Evolutionary conservation across 2,113 vertebrate genomes (phyloP), one percentile per base, ranked within the genome.

Genomic region (Rhinoptilus africanus): DNA sequence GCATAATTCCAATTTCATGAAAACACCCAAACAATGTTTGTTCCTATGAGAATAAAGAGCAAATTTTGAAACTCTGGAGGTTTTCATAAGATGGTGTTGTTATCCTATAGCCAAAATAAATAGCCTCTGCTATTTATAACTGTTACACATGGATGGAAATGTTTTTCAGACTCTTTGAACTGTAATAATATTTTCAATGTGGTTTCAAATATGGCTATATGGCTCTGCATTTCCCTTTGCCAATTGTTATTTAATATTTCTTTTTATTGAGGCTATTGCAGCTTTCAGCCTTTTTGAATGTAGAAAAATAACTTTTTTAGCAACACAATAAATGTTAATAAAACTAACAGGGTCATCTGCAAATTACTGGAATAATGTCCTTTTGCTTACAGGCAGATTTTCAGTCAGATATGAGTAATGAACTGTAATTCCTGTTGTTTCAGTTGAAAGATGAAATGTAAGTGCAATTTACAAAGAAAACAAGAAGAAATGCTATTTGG

Each of bases 341-440:
- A 78, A 93, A 67, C 68, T 93, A 76, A 67, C 43, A 57, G 53
- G 85, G 92, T 95, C 86, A 95, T 92, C 83, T 93, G 73, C 92
- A 95, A 93, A 93, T 93, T 86, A 86, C 91, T 94, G 73, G 69
- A 91, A 92, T 93, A 95, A 93, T 81, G n/a, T 47, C 64, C 48
- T 85, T 86, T 91, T 94, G 88, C 94, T 96, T 95, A 72, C 73
- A 96, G 95, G 93, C 95, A 94, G 86, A 94, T 96, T 92, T 86
- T 92, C 72, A 74, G 35, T 81, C 76, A 91, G 76, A 96, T 95
- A 84, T 7, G 76, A 87, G 69, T 92, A 93, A 94, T 92, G 94
- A 96, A 75, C 79, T 94, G 56, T 81, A 93, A 95, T 96, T 96
- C 89, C 66, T 94, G 51, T 90, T 96, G 72, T 89, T 94, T 95